Evolutionary conservation across 2,888 invertebrate genomes (phyloP), one percentile per base, ranked within the genome.

Genomic region (Apomyelois bistriatella): DNA sequence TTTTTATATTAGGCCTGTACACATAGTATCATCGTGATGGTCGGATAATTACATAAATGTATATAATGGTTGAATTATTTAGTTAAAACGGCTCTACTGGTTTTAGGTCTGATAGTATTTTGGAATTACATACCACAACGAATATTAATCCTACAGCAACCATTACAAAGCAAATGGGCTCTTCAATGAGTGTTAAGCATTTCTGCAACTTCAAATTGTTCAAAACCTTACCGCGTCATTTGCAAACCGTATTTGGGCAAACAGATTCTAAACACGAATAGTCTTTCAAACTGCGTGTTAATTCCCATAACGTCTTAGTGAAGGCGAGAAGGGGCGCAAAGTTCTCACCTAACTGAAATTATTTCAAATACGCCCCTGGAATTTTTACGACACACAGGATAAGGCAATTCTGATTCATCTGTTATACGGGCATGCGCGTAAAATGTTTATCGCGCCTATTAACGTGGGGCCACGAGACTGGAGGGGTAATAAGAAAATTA

Each of bases 361-460:
- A 69, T 68, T 66, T 56, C 58, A 37, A 55, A 56, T 54, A 63
- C 65, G 66, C 62, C 59, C 42, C 49, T 55, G 57, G 67, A 70
- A 70, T 70, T 68, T 66, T 70, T 70, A 68, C 60, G 62, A 54
- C 13, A 52, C 48, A 32, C 59, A 53, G 62, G 65, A 65, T 67
- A 61, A 64, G 63, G 59, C 61, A 65, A 69, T 71, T 71, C 66
- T 70, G 66, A 74, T 72, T 72, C 68, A 68, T 70, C 65, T 67
- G 64, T 57, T 57, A 53, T 58, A 66, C 60, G 60, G 63, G 68
- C 64, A 66, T 58, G 61, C 60, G 57, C 63, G 59, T 74, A 71
- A 68, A 75, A 74, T 69, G 69, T 73, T 75, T 73, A 74, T 72
- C 60, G 60, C 52, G 48, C 46, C 56, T 55, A 58, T 52, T 53